Percentiles rank a stretch among this genome's conserved stretches.
Conservation (phyloP, 2,888 invertebrate species). For the Melieria omissa region DNA sequence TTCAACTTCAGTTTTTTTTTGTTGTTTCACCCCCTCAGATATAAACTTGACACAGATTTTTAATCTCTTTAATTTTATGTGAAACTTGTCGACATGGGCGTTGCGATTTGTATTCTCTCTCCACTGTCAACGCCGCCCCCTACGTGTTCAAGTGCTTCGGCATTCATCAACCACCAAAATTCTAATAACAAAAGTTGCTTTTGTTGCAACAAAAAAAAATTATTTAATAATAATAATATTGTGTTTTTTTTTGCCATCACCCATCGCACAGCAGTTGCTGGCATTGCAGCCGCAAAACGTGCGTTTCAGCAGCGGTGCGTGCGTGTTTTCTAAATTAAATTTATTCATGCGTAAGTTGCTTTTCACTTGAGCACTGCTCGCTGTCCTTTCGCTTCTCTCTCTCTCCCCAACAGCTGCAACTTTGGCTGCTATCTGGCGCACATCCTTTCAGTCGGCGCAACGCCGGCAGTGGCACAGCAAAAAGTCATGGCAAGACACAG, state of each 20-base stretch:
- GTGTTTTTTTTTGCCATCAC: background rate
- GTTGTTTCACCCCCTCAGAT: no score
- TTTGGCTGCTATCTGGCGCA: background rate
- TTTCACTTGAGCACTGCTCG: background rate
- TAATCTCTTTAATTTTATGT: no score
- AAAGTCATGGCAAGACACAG: no score
- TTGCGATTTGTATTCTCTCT: no score
- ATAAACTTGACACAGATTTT: no score
- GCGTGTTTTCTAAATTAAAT: constrained; percentile 33
- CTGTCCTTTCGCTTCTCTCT: background rate
- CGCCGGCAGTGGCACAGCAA: background rate
- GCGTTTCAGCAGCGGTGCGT: background rate
- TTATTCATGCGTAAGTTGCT: constrained; percentile 49
- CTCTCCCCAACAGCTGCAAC: background rate
- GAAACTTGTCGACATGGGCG: no score
- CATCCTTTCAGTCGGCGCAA: background rate
- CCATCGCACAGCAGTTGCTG: constrained; percentile 8
- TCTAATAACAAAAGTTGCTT: background rate
- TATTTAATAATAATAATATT: constrained; percentile 13
- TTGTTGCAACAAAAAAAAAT: background rate
- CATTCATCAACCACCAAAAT: background rate
- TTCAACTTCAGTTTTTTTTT: no score
- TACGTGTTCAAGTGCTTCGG: no score
- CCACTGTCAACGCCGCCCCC: no score
- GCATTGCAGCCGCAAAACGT: background rate